A percentile compares a stretch with the other conserved stretches of the same genome.
phyloP scores from a whole-genome alignment of 2,797 vertebrate species.

The Anomalospiza imberbis region DNA sequence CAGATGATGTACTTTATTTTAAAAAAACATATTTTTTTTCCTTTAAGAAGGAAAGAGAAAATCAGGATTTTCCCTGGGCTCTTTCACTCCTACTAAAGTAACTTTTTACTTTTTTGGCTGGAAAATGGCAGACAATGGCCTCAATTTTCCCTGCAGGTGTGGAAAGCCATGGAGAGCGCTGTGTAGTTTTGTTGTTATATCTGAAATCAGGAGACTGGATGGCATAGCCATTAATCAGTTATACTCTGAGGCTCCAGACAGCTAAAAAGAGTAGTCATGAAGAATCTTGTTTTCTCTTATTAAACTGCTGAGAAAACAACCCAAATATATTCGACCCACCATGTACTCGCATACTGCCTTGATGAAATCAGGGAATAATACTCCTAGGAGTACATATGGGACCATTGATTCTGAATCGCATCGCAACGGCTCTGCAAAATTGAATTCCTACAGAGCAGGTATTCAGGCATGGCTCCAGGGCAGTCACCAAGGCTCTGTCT shows the following conservation, averaged over 20 bases:
- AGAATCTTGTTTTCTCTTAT: background rate
- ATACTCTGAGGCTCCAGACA: background rate
- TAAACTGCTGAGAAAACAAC: slow-evolving; percentile 15
- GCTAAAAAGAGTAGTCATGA: background rate
- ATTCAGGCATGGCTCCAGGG: slow-evolving; percentile 11
- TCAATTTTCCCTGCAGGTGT: background rate
- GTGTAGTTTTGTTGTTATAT: background rate
- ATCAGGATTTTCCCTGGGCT: background rate
- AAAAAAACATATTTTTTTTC: background rate
- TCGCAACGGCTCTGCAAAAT: background rate
- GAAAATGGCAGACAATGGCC: background rate
- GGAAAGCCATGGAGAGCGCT: background rate
- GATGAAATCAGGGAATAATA: background rate
- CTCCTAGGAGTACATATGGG: background rate
- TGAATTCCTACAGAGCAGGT: background rate
- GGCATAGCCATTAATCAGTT: background rate
- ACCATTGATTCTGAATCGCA: background rate
- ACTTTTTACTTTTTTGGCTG: background rate
- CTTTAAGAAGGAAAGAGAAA: background rate
- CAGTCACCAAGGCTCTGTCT: background rate
- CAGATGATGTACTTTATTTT: background rate
- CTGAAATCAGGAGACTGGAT: background rate
- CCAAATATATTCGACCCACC: background rate
- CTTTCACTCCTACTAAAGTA: background rate
- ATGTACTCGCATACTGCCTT: background rate